phyloP scores from a whole-genome alignment of 2,113 vertebrate species.

The Oryctolagus cuniculus region mOryCun1.1 NC_091444.1:32565501-32566000 shows the following conservation, averaged over 20 bases:
- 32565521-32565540: no score
- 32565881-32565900: background rate
- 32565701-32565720: background rate
- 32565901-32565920: background rate
- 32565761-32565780: background rate
- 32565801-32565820: background rate
- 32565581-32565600: no score
- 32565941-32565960: background rate
- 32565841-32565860: background rate
- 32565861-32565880: background rate
- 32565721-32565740: background rate
- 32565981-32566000: background rate
- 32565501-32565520: no score
- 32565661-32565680: background rate
- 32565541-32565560: no score
- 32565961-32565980: background rate
- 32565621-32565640: no score
- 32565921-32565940: constrained; percentile 26
- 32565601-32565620: no score
- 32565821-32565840: background rate
- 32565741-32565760: background rate
- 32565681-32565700: background rate
- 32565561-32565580: no score
- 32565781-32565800: background rate
- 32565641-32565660: background rate